Conservation (phyloP, 2,113 vertebrate genomes). For the Odocoileus hemionus region DNA sequence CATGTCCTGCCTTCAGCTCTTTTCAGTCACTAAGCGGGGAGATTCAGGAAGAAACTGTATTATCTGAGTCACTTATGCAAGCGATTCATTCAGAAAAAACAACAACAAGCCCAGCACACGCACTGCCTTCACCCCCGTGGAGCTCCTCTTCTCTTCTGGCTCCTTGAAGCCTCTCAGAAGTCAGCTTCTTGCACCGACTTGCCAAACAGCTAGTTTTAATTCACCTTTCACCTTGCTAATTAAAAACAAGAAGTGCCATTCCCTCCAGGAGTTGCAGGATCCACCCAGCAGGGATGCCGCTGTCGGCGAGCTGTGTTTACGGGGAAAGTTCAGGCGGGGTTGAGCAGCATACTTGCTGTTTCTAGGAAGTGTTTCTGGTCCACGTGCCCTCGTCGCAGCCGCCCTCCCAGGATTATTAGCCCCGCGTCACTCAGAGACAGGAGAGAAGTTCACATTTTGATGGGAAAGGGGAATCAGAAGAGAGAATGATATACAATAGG, state of each 20-base stretch:
- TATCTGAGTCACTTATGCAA: constrained; percentile 73
- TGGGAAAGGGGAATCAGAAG: background rate
- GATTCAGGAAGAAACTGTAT: constrained; percentile 71
- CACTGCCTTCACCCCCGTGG: constrained; percentile 42
- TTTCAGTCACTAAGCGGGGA: constrained; percentile 65
- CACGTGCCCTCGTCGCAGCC: constrained; percentile 71
- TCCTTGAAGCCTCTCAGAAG: constrained; percentile 57
- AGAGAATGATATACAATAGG: background rate
- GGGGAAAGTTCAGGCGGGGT: constrained; percentile 80
- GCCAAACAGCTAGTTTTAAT: constrained; percentile 79
- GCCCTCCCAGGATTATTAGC: background rate
- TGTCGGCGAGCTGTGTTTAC: constrained; percentile 75
- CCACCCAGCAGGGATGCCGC: constrained; percentile 81
- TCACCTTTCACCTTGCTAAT: constrained; percentile 86
- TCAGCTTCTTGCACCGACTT: constrained; percentile 79
- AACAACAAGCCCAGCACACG: background rate
- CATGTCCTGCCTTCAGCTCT: constrained; percentile 53
- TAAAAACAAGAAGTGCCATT: constrained; percentile 81
- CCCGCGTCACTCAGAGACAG: background rate
- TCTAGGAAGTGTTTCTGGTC: constrained; percentile 68
- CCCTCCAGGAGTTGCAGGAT: constrained; percentile 75
- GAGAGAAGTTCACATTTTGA: constrained; percentile 23
- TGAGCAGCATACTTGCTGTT: constrained; percentile 64
- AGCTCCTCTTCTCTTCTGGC: constrained; percentile 53
- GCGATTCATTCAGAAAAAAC: constrained; percentile 73